Evolutionary conservation across 2,797 vertebrate genomes (phyloP), one percentile per base, ranked within the genome.

Genomic region (Brachyrhaphis roseni): DNA sequence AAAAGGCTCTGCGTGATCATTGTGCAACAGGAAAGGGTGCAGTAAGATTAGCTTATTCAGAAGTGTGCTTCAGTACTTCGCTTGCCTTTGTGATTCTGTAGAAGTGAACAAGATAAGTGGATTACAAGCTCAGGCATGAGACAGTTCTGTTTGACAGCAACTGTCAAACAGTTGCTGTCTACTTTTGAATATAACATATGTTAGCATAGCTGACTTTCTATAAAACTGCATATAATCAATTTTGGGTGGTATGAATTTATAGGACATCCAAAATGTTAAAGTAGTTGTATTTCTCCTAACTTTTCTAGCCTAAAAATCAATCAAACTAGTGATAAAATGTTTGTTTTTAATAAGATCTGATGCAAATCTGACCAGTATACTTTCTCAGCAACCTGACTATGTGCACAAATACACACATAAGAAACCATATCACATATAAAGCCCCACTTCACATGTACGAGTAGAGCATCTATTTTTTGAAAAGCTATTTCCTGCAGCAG

Each of bases 401-500:
- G 18, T 39, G 36, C 11, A 18, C 31, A 34, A 64, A 39, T 36
- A 20, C 16, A 36, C 2, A 2, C 2, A 5, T 3, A 36, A 64
- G 31, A 64, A 18, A 64, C 43, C 31, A n/a, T 26, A 75, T 34
- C 13, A 55, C n/a, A 47, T 51, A 6, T 74, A n/a, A 75, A 1
- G 31, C 8, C n/a, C 15, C 36, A 34, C 46, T 78, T 66, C 36
- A 59, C 43, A 26, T 72, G 23, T 36, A 75, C 23, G 1, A 55
- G 0, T 47, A n/a, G 16, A 74, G 34, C 0, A 20, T 57, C 45
- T 64, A 59, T 78, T 78, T 84, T 28, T 82, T 13, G 11, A 70
- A 70, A 43, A 70, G 46, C 43, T 0, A 72, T 73, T 88, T 91
- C 84, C 77, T 86, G 18, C 84, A 4, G 80, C 86, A 92, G 90